A percentile compares a stretch with the other conserved stretches of the same genome.
Evolutionary conservation across 2,797 vertebrate species (phyloP).

Genomic region (Allenopithecus nigroviridis): DNA sequence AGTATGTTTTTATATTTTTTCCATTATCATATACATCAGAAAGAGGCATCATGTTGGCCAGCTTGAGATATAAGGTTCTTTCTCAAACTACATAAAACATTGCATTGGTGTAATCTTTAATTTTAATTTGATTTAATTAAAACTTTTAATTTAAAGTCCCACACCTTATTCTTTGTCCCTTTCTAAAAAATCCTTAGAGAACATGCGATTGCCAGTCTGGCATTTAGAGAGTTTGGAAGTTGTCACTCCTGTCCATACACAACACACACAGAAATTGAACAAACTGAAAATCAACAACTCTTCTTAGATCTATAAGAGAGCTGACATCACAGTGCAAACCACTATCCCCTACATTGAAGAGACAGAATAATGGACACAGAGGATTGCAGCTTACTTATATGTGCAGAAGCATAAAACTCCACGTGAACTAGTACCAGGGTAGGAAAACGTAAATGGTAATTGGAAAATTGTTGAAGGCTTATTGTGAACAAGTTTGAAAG

Average conservation of each 20-base stretch:
- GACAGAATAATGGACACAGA: neutral
- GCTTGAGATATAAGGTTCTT: neutral
- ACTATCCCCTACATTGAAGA: neutral
- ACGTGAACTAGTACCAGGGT: neutral
- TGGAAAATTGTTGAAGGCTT: neutral
- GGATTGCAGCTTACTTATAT: neutral
- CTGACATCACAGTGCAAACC: neutral
- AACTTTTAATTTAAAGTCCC: neutral
- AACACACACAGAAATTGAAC: neutral
- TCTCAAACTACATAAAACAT: neutral
- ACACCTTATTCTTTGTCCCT: neutral
- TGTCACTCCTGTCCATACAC: neutral
- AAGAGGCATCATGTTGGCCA: neutral
- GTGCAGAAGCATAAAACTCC: neutral
- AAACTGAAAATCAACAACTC: neutral
- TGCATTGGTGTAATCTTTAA: neutral
- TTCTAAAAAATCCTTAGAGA: neutral
- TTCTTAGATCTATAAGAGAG: neutral
- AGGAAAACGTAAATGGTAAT: neutral
- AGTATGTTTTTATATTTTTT: neutral
- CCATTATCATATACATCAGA: neutral
- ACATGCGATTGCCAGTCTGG: neutral
- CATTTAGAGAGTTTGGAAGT: neutral
- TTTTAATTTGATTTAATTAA: neutral
- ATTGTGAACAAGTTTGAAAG: neutral